These are phyloP conservation scores for Aphelocoma californica DNA, from an alignment of 2,797 vertebrate genomes.

Conservation along the genomic window DNA sequence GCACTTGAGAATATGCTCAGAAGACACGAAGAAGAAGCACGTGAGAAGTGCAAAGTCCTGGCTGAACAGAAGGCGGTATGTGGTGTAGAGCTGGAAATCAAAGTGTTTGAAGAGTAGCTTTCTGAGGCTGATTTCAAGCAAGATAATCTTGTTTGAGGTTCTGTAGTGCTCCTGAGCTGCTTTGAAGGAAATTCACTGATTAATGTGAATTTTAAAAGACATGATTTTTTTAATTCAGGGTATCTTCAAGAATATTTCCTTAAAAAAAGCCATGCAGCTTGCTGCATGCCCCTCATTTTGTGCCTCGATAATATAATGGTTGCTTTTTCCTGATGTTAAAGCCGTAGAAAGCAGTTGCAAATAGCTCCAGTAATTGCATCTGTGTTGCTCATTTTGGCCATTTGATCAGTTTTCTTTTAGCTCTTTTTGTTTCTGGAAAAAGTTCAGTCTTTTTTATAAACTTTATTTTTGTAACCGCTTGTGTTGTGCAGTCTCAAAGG, in stretches of 20 bases:
- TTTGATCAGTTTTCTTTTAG: neutral
- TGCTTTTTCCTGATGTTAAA: neutral
- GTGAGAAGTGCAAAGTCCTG: constrained; percentile 94
- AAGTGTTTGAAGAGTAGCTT: neutral
- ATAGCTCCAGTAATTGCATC: neutral
- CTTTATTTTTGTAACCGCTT: neutral
- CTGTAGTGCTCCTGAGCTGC: neutral
- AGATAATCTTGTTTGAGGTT: constrained; percentile 2
- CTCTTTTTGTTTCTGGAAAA: neutral
- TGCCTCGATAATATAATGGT: neutral
- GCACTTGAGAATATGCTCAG: constrained; percentile 87
- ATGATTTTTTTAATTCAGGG: neutral
- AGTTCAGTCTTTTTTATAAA: neutral
- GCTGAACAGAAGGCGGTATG: constrained; percentile 97
- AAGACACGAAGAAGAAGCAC: constrained; percentile 91
- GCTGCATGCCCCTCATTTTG: neutral
- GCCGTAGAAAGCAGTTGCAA: neutral
- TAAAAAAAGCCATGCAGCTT: neutral
- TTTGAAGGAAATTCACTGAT: neutral
- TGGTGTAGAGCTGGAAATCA: constrained; percentile 3
- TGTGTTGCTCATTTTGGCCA: neutral
- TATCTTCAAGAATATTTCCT: neutral
- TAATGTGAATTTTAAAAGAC: neutral
- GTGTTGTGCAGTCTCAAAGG: neutral
- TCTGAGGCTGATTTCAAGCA: constrained; percentile 1